A percentile compares a stretch with the other conserved stretches of the same genome.
Evolutionary conservation across 2,888 invertebrate genomes (phyloP).

Genomic region (Lagria hirta): DNA sequence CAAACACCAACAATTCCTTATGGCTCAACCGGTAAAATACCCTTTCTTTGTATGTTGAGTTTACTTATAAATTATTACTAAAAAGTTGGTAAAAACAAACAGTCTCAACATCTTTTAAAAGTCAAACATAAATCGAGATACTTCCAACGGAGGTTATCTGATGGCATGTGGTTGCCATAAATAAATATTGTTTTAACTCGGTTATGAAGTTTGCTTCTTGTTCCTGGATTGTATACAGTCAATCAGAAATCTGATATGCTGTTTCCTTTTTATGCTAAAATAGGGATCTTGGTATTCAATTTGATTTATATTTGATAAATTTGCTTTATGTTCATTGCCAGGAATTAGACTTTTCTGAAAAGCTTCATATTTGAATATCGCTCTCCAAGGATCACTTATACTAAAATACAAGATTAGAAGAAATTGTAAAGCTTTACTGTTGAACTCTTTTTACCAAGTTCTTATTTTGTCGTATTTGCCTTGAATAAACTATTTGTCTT

Average conservation of each 20-base stretch:
- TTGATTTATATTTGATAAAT: constrained; percentile 22
- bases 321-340: constrained; percentile 18
- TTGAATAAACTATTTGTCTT: too few species aligned
- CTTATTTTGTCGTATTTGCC: too few species aligned
- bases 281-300: not conserved
- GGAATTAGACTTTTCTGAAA: constrained; percentile 17
- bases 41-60: too few species aligned
- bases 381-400: too few species aligned
- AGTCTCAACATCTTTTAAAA: too few species aligned
- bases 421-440: too few species aligned
- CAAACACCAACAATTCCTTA: too few species aligned
- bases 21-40: too few species aligned
- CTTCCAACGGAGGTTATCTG: constrained; percentile 18
- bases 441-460: too few species aligned
- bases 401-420: too few species aligned
- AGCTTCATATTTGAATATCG: constrained; percentile 12
- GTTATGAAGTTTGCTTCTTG: constrained; percentile 32
- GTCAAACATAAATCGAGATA: constrained; percentile 20
- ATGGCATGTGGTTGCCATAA: constrained; percentile 27
- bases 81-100: too few species aligned
- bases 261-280: constrained; percentile 9
- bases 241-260: constrained; percentile 27
- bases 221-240: constrained; percentile 25
- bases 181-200: constrained; percentile 36
- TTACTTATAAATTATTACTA: too few species aligned